phyloP scores from a whole-genome alignment of 64 coral and sea anemone genomes.

The Acropora tenuis region DNA sequence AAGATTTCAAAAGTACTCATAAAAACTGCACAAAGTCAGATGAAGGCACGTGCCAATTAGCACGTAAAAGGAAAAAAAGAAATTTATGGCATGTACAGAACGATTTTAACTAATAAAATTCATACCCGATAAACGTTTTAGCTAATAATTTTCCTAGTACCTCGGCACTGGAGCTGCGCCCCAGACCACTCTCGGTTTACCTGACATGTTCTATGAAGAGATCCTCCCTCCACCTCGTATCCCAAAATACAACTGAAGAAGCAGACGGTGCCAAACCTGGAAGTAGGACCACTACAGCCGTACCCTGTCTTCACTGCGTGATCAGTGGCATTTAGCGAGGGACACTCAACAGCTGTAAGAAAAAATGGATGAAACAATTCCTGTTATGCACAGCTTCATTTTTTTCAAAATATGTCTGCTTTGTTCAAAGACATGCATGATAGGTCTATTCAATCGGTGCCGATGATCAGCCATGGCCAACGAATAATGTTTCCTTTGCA shows the following conservation, averaged over 20 bases:
- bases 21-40: background rate
- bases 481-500: too few species aligned
- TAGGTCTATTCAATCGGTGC: background rate
- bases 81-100: background rate
- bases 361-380: background rate
- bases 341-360: constrained; percentile 35
- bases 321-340: background rate
- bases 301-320: constrained; percentile 19
- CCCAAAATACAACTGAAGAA: constrained; percentile 37
- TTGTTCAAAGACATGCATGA: background rate
- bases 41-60: background rate
- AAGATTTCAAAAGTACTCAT: background rate
- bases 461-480: background rate
- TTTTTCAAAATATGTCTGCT: constrained; percentile 2
- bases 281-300: constrained; percentile 23
- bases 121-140: background rate
- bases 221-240: constrained; percentile 28
- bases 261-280: constrained; percentile 44
- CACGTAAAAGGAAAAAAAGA: constrained; percentile 3
- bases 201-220: constrained; percentile 38
- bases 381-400: background rate
- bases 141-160: constrained; percentile 3
- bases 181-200: constrained; percentile 43
- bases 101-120: background rate
- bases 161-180: constrained; percentile 27